Evolutionary conservation across 2,113 vertebrate genomes (phyloP), one percentile per base, ranked within the genome.

Genomic region (Tachuris rubrigastra): DNA sequence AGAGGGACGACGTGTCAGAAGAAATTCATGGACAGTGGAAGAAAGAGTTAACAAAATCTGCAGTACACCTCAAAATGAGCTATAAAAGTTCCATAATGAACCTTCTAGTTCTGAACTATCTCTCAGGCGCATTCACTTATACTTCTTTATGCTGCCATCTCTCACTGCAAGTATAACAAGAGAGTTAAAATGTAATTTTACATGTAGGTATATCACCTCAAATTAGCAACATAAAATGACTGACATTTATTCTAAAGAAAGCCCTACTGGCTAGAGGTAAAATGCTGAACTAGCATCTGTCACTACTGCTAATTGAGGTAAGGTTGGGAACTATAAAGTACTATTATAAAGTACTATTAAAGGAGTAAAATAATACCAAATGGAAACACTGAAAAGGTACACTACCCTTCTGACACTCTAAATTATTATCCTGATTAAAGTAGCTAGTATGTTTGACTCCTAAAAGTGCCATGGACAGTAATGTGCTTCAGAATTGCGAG

Each of bases 181-280:
- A 85, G 81, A 97, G 96, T 96, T 90, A 95, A 95, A 94, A 93
- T 74, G 79, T 94, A 95, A 96, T 96, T 97, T 97, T 94, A 96
- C 94, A 93, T 96, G 93, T 96, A 97, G 90, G 93, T 95, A 97
- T 93, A 96, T 97, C 97, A 97, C 95, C 94, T 96, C 96, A 96
- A 97, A 97, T 97, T 97, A 96, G 96, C 87, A 96, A 96, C 93
- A 97, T 96, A 97, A 97, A 97, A 97, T 96, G 94, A 94, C 95
- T 97, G 97, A 97, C 93, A 96, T 96, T 97, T 97, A 97, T 97
- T 96, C 92, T 95, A 96, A 96, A 95, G 92, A 96, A 97, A 83
- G 92, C 93, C 59, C 89, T 90, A 50, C 89, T 95, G 92, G 85
- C 93, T 94, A 75, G 94, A 85, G 91, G 90, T 96, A 96, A 97